These are phyloP conservation scores for Folsomia manolachei DNA, from an alignment of 2,888 invertebrate genomes.

Conservation along the genomic window DNA sequence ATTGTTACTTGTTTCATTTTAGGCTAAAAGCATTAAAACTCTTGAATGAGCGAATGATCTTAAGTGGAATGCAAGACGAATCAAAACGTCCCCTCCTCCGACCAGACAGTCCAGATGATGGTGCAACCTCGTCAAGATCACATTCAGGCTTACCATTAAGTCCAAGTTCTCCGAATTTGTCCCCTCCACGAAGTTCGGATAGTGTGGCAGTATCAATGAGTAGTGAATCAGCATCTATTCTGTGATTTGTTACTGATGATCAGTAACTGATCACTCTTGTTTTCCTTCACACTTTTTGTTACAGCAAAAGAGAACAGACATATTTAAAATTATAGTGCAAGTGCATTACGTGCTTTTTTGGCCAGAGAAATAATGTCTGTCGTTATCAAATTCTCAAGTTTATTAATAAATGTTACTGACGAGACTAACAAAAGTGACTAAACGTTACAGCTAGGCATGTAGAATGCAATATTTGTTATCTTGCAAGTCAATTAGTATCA, in stretches of 20 bases:
- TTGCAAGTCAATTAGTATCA: slow-evolving; percentile 41
- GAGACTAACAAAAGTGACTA: neutral
- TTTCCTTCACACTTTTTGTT: no score
- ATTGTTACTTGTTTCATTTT: no score
- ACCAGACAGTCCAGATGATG: slow-evolving; percentile 40
- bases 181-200: neutral
- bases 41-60: slow-evolving; percentile 74
- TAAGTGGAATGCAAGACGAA: slow-evolving; percentile 41
- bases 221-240: neutral
- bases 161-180: slow-evolving; percentile 29
- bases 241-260: no score
- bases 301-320: neutral
- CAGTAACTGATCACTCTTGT: no score
- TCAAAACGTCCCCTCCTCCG: slow-evolving; percentile 44
- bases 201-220: neutral
- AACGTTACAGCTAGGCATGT: slow-evolving; percentile 30
- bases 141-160: slow-evolving; percentile 17
- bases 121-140: slow-evolving; percentile 16
- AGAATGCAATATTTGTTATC: slow-evolving; percentile 43
- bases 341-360: no score
- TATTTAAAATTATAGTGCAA: no score
- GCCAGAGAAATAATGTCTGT: neutral
- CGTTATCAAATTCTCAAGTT: neutral
- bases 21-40: slow-evolving; percentile 95
- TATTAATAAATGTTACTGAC: neutral